Percentiles rank a stretch among this genome's conserved stretches.
These are phyloP conservation scores for Ammodytes marinus DNA, from an alignment of 2,113 vertebrate genomes.

Conservation along the genomic window DNA sequence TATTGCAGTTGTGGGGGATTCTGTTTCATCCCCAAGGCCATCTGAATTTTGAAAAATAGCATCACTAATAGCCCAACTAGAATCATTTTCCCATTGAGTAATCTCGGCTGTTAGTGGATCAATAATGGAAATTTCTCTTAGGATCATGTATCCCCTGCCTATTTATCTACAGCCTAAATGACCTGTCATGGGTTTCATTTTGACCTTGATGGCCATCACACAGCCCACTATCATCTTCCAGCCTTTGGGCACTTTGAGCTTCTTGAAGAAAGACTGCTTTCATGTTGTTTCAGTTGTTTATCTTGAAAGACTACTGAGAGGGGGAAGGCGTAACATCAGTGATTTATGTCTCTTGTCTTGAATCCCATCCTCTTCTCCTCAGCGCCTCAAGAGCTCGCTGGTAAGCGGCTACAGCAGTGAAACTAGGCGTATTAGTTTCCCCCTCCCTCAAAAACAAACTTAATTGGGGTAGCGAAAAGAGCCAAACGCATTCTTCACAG, in stretches of 20 bases:
- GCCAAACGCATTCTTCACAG: conserved; percentile 45
- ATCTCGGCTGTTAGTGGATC: conserved; percentile 57
- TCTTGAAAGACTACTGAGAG: conserved; percentile 50
- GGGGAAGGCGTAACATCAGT: conserved; percentile 22
- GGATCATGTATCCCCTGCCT: conserved; percentile 42
- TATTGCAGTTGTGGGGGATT: conserved; percentile 13
- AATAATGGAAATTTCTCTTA: conserved; percentile 66
- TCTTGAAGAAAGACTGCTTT: conserved; percentile 62
- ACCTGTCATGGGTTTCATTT: conserved; percentile 40
- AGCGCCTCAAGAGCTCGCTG: neutral
- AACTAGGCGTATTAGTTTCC: conserved; percentile 36
- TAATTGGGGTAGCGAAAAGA: conserved; percentile 18
- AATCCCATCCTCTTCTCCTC: conserved; percentile 26
- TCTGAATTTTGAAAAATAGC: conserved; percentile 49
- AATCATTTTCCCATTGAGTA: conserved; percentile 40
- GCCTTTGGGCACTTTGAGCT: conserved; percentile 31
- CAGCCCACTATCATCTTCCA: conserved; percentile 61
- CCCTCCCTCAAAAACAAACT: conserved; percentile 23
- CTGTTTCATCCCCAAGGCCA: conserved; percentile 38
- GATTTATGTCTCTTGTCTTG: conserved; percentile 47
- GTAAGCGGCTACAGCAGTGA: neutral
- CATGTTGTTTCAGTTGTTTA: conserved; percentile 59
- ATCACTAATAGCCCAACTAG: neutral
- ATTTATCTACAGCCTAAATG: conserved; percentile 61
- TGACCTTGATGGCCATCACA: conserved; percentile 55